Base-by-base conservation (phyloP, 2,888 invertebrate species). In the Bembecia ichneumoniformis region DNA sequence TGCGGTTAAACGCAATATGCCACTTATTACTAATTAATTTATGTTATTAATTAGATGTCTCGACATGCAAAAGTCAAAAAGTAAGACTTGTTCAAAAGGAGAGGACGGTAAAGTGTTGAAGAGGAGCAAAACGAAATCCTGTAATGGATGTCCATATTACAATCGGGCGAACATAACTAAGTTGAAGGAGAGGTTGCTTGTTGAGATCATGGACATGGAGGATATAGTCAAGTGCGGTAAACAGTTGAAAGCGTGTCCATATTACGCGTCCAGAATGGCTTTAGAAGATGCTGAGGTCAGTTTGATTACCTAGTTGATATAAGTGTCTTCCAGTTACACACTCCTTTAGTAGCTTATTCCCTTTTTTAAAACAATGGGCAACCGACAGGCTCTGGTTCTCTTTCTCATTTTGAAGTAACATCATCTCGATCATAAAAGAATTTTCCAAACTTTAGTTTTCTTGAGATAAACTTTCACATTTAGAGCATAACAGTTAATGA, bases 201-300 rank as follows among this genome's bases (percentile, higher is more conserved):
- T 89, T 0, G 90, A 94, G 53, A 91, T 97, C 10, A 86, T 91
- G 67, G 98, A 98, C 76, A 93, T 98, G 62, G 98, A 98, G 74
- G 95, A 98, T 63, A 82, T 97, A 49, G 92, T 94, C 0, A 82
- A 79, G 43, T 82, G 83, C 60, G 96, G 93, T 0, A 90, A 90
- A 63, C 82, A 90, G 54, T 64, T 92, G 47, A 91, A 92, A 55
- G 95, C 95, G 0, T 99, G 99, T 77, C 96, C 98, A 0, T 99
- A 99, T 86, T 99, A 98, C 78, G 94, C 96, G 0, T 90, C 94
- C 1, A 89, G 98, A 62, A 90, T 91, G 68, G 94, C 97, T 3
- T 87, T 95, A 20, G 90, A 92, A 55, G 92, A 95, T 71, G 95
- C 97, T 7, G 95, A 99, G 90, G 88, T 88, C 62, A 49, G 51